phyloP scores from a whole-genome alignment of 92 coral and sea anemone species.

The Diadumene lineata region DNA sequence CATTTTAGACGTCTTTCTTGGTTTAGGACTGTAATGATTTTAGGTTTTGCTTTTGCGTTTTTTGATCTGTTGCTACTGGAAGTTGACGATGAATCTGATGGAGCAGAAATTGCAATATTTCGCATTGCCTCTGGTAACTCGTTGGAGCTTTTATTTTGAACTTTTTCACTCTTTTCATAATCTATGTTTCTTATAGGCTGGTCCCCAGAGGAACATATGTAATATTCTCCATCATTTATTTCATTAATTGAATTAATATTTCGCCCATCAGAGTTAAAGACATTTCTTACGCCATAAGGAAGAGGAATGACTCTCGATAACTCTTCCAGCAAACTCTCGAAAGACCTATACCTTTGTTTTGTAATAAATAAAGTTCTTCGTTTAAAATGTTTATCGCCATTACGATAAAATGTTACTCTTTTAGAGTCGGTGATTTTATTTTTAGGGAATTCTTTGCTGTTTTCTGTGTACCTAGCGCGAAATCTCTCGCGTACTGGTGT shows the following conservation, averaged over 20 bases:
- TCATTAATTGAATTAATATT: slow-evolving; percentile 51
- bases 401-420: slow-evolving; percentile 73
- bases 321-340: slow-evolving; percentile 67
- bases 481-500: slow-evolving; percentile 51
- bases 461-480: slow-evolving; percentile 25
- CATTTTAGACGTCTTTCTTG: slow-evolving; percentile 58
- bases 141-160: slow-evolving; percentile 25
- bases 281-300: slow-evolving; percentile 81
- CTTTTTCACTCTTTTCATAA: slow-evolving; percentile 40
- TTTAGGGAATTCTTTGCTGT: slow-evolving; percentile 27
- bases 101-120: slow-evolving; percentile 30
- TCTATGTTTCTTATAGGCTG: slow-evolving; percentile 60
- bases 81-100: slow-evolving; percentile 48
- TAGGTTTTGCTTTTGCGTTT: slow-evolving; percentile 54
- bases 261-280: slow-evolving; percentile 65
- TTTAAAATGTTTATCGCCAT: slow-evolving; percentile 79
- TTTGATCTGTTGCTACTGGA: slow-evolving; percentile 43
- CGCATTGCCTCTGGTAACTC: slow-evolving; percentile 28
- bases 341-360: slow-evolving; percentile 70
- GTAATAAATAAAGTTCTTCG: slow-evolving; percentile 72
- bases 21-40: slow-evolving; percentile 60
- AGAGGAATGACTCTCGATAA: slow-evolving; percentile 72
- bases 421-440: slow-evolving; percentile 47
- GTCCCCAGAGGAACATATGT: slow-evolving; percentile 88
- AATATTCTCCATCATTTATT: slow-evolving; percentile 65